Evolutionary conservation across 2,113 vertebrate genomes (phyloP).

Genomic region (Ptychochromis oligacanthus): DNA sequence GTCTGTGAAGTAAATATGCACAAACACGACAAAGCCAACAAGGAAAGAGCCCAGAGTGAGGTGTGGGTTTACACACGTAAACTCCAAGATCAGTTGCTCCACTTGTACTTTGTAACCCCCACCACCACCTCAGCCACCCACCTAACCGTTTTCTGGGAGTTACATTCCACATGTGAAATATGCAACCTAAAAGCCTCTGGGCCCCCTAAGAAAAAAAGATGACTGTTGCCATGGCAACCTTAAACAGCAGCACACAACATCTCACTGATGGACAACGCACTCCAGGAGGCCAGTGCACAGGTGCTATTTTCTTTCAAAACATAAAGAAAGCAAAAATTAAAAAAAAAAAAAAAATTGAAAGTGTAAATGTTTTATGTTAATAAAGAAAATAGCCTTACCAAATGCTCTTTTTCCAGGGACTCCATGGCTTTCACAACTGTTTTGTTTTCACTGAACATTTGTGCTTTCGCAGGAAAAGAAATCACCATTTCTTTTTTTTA

Average conservation of each 20-base stretch:
- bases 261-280: constrained; percentile 73
- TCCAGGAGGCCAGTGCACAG: constrained; percentile 68
- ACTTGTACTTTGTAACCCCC: constrained; percentile 28
- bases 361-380: constrained; percentile 41
- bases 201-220: constrained; percentile 77
- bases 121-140: background rate
- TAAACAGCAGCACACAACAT: constrained; percentile 79
- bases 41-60: constrained; percentile 8
- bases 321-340: constrained; percentile 30
- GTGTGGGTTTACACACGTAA: constrained; percentile 35
- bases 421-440: constrained; percentile 26
- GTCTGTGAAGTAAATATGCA: constrained; percentile 20
- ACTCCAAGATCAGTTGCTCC: constrained; percentile 65
- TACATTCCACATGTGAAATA: constrained; percentile 80
- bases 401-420: constrained; percentile 4
- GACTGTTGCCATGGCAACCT: constrained; percentile 76
- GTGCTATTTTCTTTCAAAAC: constrained; percentile 76
- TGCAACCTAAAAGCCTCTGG: constrained; percentile 77
- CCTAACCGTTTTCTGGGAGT: constrained; percentile 61
- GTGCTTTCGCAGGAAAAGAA: constrained; percentile 22
- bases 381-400: constrained; percentile 26
- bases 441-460: constrained; percentile 3
- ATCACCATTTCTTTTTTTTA: constrained; percentile 1
- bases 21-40: background rate
- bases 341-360: constrained; percentile 26